Base-by-base conservation (phyloP, 2,797 vertebrate genomes). In the Alauda arvensis region DNA sequence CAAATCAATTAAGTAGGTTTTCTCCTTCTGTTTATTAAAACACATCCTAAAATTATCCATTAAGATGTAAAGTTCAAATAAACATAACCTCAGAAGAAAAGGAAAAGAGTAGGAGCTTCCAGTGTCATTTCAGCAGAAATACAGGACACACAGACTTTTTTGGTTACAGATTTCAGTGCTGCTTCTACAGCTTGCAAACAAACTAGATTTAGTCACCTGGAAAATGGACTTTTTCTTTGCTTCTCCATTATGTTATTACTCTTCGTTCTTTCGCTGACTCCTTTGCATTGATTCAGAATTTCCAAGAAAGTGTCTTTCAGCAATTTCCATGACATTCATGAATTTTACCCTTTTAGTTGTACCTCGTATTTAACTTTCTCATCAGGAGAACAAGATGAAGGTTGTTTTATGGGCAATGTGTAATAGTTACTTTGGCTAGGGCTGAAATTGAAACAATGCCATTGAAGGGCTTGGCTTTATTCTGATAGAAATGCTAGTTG, bases 11-110 rank as follows among this genome's bases (percentile, higher is more conserved):
- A 59, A 66, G 28, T 26, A 79, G 24, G 5, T 49, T 79, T 87
- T 67, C 34, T 80, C n/a, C 20, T 90, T 34, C 43, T 75, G n/a
- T 69, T 75, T 75, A 56, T 59, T 68, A 65, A 77, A 80, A 75
- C 7, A 2, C 40, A 77, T 19, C 5, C 59, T 49, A 83, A 18
- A 67, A 61, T 49, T 10, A 83, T 28, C 11, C 16, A 88, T 60
- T 67, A 63, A 53, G 49, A 85, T 3, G 10, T 9, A 61, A 79
- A 77, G 14, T 56, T 51, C 39, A 77, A 85, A 74, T 25, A 83
- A 65, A 51, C 8, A 20, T 25, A 76, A 20, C 26, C 39, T 72
- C 33, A 62, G 37, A 71, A 83, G 21, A 75, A 93, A 76, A 72
- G 3, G 7, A 49, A 74, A 43, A 68, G 12, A 59, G 12, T 10